Percentiles rank a stretch among this genome's conserved stretches.
Evolutionary conservation across 2,888 invertebrate species (phyloP).

Genomic region (Ischnura elegans): DNA sequence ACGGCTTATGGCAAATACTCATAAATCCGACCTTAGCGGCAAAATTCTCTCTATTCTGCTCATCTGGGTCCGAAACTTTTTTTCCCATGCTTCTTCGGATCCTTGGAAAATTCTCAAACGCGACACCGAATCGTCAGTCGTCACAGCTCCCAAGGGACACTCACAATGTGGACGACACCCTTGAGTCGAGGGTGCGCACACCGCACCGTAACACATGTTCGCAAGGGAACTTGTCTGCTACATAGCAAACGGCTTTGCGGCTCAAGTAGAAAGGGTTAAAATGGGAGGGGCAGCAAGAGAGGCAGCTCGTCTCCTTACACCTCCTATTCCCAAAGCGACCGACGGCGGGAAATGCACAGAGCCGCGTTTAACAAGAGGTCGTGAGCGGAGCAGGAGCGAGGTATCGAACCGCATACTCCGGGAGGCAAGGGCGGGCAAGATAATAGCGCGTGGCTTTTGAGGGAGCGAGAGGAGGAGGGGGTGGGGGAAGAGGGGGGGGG

Average conservation of each 20-base stretch:
- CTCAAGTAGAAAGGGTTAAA: too few relatives aligned
- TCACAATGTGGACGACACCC: conserved; percentile 3
- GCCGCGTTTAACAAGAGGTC: neutral
- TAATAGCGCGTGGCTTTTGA: conserved; percentile 57
- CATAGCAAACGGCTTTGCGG: neutral
- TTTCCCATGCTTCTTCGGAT: neutral
- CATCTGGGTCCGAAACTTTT: neutral
- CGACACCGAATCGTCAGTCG: too few relatives aligned
- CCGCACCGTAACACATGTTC: neutral
- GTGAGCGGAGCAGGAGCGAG: neutral
- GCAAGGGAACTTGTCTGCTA: conserved; percentile 29
- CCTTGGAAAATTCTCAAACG: neutral
- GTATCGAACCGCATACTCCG: conserved; percentile 59
- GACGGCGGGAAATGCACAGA: neutral
- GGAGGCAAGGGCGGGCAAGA: conserved; percentile 30
- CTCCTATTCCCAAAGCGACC: neutral
- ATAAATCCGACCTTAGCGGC: neutral
- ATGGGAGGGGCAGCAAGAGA: neutral
- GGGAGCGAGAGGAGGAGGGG: neutral
- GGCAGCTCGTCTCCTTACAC: neutral
- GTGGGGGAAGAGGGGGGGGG: neutral
- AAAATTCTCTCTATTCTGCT: neutral
- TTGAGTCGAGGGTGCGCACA: neutral
- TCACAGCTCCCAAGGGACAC: neutral
- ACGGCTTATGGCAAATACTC: neutral